These are phyloP conservation scores for Malacoraja senta DNA, from an alignment of 2,797 vertebrate species.

Conservation along the genomic window DNA sequence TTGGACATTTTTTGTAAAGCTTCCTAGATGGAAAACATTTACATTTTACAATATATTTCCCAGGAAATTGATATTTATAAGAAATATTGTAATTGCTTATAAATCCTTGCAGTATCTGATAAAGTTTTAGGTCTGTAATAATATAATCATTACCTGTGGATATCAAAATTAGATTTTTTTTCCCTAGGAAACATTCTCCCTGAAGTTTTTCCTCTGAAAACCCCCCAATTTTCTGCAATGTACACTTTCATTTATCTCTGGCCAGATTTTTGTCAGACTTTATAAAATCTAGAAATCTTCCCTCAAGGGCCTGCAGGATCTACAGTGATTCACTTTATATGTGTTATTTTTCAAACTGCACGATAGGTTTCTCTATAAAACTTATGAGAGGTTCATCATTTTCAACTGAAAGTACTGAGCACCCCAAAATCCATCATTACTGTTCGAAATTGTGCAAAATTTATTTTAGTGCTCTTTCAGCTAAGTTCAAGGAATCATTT, in stretches of 20 bases:
- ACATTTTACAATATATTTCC: constrained; percentile 32
- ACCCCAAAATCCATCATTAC: not conserved
- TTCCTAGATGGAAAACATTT: constrained; percentile 21
- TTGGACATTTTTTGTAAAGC: not conserved
- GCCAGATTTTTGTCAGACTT: not conserved
- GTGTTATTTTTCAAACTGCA: not conserved
- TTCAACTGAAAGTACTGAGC: not conserved
- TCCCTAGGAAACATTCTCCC: not conserved
- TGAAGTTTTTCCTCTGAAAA: not conserved
- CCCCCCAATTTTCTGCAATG: not conserved
- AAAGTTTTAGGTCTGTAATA: not conserved
- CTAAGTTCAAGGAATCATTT: not conserved
- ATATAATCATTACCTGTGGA: constrained; percentile 16
- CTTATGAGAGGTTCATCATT: not conserved
- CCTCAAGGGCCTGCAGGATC: not conserved
- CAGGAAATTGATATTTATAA: constrained; percentile 4
- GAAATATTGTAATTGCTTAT: not conserved
- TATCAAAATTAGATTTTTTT: constrained; percentile 15
- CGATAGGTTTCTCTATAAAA: not conserved
- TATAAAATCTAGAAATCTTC: constrained; percentile 16
- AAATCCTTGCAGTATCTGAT: not conserved
- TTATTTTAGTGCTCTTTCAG: not conserved
- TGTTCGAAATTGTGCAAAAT: not conserved
- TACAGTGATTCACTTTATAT: not conserved
- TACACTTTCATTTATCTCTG: not conserved